Base-by-base conservation (phyloP, 2,888 invertebrate genomes). In the Crossocerus cetratus region DNA sequence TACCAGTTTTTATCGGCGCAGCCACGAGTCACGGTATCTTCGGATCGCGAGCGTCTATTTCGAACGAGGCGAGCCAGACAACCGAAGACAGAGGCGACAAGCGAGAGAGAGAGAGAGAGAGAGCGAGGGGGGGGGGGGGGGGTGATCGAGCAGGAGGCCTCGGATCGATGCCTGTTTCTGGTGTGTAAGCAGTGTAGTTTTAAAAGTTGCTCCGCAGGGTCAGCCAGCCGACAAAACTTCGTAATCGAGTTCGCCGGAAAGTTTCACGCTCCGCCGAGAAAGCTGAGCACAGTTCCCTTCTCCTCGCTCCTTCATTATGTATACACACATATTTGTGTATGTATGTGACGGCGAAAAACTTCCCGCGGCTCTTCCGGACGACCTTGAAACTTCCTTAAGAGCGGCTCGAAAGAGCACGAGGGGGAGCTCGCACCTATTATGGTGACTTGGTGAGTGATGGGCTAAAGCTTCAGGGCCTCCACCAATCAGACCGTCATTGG, bases 41-140 rank as follows among this genome's bases (percentile, higher is more conserved):
- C 65, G 71, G 74, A 63, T 60, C 67, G 66, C 8, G 64, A 62
- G 44, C 69, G 64, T 76, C 69, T 69, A 79, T 74, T 72, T 73
- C 62, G 64, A 64, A 66, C 54, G 61, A 63, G 32, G 32, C 32
- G 32, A 32, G 32, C 32, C 32, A 32, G 32, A 32, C 32, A 32
- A 43, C 45, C 22, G 55, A 64, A 59, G 59, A 55, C 58, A 43
- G 56, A 59, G 43, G 43, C 43, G 42, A 59, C 16, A n/a, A 49
- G 49, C 56, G 49, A 21, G n/a, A 45, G 43, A 22, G n/a, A 21
- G 57, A 11, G n/a, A n/a, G n/a, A 4, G 49, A 45, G 45, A 44
- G 60, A 4, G 58, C 4, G n/a, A 44, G 59, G 13, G 44, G 44
- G 16, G 16, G 5, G 42, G 23, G 4, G 23, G 42, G 5, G 53